A percentile compares a stretch with the other conserved stretches of the same genome.
Conservation (phyloP, 2,113 vertebrate genomes). For the Mesoclemmys tuberculata region DNA sequence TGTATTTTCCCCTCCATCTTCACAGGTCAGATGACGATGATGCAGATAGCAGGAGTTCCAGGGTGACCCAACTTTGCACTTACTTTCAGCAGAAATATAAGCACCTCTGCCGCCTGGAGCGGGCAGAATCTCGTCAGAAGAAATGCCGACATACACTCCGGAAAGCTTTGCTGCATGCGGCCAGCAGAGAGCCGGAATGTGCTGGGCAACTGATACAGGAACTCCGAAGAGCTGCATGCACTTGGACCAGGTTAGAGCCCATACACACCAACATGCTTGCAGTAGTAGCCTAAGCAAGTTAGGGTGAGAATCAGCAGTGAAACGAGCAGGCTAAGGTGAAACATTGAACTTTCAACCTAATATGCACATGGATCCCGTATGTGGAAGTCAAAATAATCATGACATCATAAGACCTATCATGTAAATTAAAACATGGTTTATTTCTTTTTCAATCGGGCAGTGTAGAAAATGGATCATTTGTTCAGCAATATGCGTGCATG, state of each 20-base stretch:
- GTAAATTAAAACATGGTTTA: background rate
- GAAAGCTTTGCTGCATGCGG: slow-evolving; percentile 95
- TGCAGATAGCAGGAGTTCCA: slow-evolving; percentile 86
- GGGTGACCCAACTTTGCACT: slow-evolving; percentile 95
- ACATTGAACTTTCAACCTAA: background rate
- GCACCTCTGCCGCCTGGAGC: slow-evolving; percentile 97
- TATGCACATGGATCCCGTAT: background rate
- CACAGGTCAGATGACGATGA: slow-evolving; percentile 83
- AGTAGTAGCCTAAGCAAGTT: background rate
- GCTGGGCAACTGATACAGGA: slow-evolving; percentile 90
- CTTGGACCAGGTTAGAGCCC: slow-evolving; percentile 82
- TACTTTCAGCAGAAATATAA: slow-evolving; percentile 98
- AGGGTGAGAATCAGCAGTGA: background rate
- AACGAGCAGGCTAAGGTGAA: background rate
- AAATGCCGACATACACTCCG: slow-evolving; percentile 93
- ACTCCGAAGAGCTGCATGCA: slow-evolving; percentile 80
- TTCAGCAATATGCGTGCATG: background rate
- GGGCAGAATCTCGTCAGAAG: slow-evolving; percentile 92
- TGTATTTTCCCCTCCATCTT: slow-evolving; percentile 36
- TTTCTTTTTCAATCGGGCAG: background rate
- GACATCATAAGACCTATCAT: background rate
- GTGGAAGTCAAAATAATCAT: background rate
- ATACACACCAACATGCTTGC: background rate
- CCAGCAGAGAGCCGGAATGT: slow-evolving; percentile 89
- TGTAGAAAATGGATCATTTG: background rate